Evolutionary conservation across 2,888 invertebrate species (phyloP).

Genomic region (Microdon myrmicae): DNA sequence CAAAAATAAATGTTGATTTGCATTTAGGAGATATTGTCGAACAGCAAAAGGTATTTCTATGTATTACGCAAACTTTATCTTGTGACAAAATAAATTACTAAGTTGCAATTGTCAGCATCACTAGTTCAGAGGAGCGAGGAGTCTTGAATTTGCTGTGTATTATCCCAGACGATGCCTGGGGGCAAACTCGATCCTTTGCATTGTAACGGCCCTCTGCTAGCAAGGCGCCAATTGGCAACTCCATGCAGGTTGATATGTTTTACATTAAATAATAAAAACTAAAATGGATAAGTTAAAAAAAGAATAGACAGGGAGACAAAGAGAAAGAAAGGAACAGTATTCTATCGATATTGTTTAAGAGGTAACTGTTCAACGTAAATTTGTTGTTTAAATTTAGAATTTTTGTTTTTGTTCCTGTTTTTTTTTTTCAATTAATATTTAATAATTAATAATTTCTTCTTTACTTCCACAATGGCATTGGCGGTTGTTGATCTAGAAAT

Average conservation of each 20-base stretch:
- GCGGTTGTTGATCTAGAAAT: constrained; percentile 59
- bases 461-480: constrained; percentile 63
- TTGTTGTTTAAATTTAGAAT: no score
- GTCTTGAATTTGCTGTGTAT: no score
- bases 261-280: constrained; percentile 31
- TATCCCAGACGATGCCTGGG: neutral
- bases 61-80: constrained; percentile 14
- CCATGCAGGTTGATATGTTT: constrained; percentile 14
- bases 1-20: constrained; percentile 2
- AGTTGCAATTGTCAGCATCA: constrained; percentile 64
- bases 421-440: no score
- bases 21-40: constrained; percentile 19
- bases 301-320: constrained; percentile 7
- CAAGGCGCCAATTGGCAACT: constrained; percentile 64
- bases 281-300: constrained; percentile 27
- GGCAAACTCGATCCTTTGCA: constrained; percentile 1
- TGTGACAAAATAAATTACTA: constrained; percentile 36
- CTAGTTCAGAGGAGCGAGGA: constrained; percentile 61
- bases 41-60: constrained; percentile 38
- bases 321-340: constrained; percentile 28
- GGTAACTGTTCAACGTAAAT: no score
- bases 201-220: constrained; percentile 61
- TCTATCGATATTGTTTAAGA: no score
- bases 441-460: constrained; percentile 23
- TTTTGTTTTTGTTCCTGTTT: no score